Percentiles rank a stretch among this genome's conserved stretches.
phyloP scores from a whole-genome alignment of 2,888 invertebrate genomes.

The Galeopsomyia nigrocyanea region DNA sequence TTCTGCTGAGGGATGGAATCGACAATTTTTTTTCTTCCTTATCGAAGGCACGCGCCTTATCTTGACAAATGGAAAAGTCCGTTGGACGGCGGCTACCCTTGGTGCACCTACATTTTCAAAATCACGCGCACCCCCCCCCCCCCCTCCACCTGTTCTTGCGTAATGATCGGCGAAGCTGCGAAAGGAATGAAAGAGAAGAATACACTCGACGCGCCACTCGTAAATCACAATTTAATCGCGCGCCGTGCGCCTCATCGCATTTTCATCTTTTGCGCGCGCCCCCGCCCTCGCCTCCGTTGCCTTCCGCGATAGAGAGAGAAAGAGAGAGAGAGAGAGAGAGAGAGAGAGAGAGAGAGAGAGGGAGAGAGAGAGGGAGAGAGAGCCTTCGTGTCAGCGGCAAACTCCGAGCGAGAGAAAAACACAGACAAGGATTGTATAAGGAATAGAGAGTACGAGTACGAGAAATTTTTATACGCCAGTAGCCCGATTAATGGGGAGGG shows the following conservation, averaged over 20 bases:
- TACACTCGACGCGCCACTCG: constrained; percentile 28
- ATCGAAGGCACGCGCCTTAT: constrained; percentile 33
- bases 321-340: background rate
- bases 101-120: too few relatives aligned
- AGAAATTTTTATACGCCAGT: too few relatives aligned
- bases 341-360: constrained; percentile 21
- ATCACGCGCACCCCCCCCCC: background rate
- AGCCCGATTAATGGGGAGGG: too few relatives aligned
- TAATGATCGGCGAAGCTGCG: constrained; percentile 11
- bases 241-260: constrained; percentile 33
- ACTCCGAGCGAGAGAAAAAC: background rate
- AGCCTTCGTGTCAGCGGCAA: background rate
- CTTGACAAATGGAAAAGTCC: constrained; percentile 30
- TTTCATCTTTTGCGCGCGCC: constrained; percentile 27
- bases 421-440: background rate
- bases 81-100: too few relatives aligned
- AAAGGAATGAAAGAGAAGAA: background rate
- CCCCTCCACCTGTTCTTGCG: constrained; percentile 14
- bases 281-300: background rate
- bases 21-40: constrained; percentile 6
- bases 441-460: too few relatives aligned
- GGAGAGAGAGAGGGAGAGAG: background rate
- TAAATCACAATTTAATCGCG: constrained; percentile 48
- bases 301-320: constrained; percentile 17
- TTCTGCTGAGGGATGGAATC: constrained; percentile 4